Evolutionary conservation across 2,888 invertebrate species (phyloP).

Genomic region (Exephanes ischioxanthus): DNA sequence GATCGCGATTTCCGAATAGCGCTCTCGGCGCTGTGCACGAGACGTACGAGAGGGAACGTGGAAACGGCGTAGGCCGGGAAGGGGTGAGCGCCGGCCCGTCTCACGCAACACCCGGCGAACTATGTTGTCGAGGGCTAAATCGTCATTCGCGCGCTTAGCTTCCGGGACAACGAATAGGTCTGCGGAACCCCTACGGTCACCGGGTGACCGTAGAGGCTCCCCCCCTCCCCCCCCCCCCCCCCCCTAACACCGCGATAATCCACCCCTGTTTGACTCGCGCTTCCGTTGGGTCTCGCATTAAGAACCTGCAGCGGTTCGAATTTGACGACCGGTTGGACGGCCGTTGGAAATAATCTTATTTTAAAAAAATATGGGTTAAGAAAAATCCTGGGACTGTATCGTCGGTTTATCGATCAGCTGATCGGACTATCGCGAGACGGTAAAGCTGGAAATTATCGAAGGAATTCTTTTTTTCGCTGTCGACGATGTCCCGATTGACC

Average conservation of each 20-base stretch:
- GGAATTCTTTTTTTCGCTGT: neutral
- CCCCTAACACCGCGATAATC: neutral
- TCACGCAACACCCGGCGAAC: conserved; percentile 40
- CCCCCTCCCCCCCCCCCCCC: neutral
- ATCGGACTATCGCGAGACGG: neutral
- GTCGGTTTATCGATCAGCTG: neutral
- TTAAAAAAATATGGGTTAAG: neutral
- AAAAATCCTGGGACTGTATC: neutral
- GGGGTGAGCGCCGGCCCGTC: conserved; percentile 40
- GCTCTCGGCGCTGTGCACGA: conserved; percentile 20
- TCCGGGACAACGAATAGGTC: conserved; percentile 59
- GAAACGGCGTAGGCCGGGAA: conserved; percentile 14
- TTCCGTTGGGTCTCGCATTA: neutral
- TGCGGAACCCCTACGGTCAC: conserved; percentile 23
- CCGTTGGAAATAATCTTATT: neutral
- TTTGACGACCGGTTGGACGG: neutral
- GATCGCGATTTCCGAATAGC: conserved; percentile 48
- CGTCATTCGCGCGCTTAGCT: conserved; percentile 55
- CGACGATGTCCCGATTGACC: neutral
- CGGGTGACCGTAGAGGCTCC: neutral
- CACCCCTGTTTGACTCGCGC: neutral
- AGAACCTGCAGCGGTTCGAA: neutral
- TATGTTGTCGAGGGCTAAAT: conserved; percentile 66
- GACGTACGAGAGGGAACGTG: conserved; percentile 11
- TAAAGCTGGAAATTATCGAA: neutral